These are phyloP conservation scores for Microcebus tavaratra DNA, from an alignment of 2,113 vertebrate species.

Conservation along the genomic window DNA sequence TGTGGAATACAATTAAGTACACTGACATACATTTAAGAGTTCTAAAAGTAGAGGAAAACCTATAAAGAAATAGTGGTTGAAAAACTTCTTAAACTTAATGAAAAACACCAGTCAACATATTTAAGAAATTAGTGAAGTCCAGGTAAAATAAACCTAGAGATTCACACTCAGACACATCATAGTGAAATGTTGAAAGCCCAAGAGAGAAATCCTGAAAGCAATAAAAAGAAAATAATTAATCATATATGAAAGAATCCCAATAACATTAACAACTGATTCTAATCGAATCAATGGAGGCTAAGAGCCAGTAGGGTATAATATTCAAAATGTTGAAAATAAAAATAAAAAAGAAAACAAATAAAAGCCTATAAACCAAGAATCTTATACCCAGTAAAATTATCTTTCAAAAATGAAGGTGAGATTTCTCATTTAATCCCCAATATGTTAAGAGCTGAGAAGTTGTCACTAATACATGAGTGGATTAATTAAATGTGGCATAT, in stretches of 20 bases:
- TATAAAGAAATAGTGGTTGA: not conserved
- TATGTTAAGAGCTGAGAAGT: not conserved
- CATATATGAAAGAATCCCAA: not conserved
- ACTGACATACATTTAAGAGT: not conserved
- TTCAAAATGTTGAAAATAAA: not conserved
- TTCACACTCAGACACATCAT: not conserved
- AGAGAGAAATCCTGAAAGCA: not conserved
- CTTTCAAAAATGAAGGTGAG: not conserved
- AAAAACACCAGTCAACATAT: not conserved
- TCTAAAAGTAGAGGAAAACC: not conserved
- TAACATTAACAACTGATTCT: not conserved
- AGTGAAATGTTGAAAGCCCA: not conserved
- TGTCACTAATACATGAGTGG: not conserved
- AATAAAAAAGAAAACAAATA: not conserved
- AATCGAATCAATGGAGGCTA: not conserved
- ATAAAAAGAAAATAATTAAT: not conserved
- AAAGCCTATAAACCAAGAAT: not conserved
- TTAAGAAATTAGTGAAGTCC: not conserved
- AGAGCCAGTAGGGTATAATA: not conserved
- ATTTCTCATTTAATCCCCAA: not conserved
- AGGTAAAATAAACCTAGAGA: not conserved
- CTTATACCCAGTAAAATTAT: not conserved
- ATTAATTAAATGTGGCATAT: no score
- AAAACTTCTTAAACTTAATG: not conserved
- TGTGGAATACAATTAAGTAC: not conserved